Conservation (phyloP, 2,113 vertebrate genomes). For the Gymnarchus niloticus region DNA sequence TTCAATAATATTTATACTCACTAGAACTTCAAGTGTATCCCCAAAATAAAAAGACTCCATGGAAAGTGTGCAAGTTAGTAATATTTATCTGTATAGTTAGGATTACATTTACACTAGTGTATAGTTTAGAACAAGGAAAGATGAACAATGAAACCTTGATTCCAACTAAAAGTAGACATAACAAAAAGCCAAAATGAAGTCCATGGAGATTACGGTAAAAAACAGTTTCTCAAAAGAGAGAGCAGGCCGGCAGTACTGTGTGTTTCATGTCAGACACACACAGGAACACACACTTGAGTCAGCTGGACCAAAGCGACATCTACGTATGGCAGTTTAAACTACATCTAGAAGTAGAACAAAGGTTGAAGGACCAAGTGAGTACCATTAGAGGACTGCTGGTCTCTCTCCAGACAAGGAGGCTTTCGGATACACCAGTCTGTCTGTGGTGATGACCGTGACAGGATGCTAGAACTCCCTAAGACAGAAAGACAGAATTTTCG, state of each 20-base stretch:
- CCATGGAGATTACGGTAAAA: slow-evolving; percentile 22
- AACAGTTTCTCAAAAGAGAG: slow-evolving; percentile 12
- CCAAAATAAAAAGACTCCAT: slow-evolving; percentile 20
- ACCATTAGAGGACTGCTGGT: neutral
- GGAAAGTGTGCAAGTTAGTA: neutral
- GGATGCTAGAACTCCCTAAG: neutral
- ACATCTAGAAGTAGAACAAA: neutral
- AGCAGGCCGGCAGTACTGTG: neutral
- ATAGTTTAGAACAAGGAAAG: slow-evolving; percentile 50
- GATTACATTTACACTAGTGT: slow-evolving; percentile 55
- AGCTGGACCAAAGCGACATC: slow-evolving; percentile 12
- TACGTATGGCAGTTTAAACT: neutral
- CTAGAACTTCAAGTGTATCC: neutral
- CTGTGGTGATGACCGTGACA: neutral
- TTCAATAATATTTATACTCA: slow-evolving; percentile 24
- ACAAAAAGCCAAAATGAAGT: slow-evolving; percentile 40
- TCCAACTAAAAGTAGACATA: slow-evolving; percentile 52
- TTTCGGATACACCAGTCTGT: neutral
- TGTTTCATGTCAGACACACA: neutral
- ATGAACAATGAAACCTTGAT: slow-evolving; percentile 57
- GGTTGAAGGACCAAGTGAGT: slow-evolving; percentile 1
- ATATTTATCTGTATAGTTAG: slow-evolving; percentile 54
- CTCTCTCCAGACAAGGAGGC: neutral
- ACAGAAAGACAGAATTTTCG: neutral
- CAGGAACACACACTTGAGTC: neutral